Conservation (phyloP, 2,888 invertebrate genomes). For the Trissolcus brochymenae region DNA sequence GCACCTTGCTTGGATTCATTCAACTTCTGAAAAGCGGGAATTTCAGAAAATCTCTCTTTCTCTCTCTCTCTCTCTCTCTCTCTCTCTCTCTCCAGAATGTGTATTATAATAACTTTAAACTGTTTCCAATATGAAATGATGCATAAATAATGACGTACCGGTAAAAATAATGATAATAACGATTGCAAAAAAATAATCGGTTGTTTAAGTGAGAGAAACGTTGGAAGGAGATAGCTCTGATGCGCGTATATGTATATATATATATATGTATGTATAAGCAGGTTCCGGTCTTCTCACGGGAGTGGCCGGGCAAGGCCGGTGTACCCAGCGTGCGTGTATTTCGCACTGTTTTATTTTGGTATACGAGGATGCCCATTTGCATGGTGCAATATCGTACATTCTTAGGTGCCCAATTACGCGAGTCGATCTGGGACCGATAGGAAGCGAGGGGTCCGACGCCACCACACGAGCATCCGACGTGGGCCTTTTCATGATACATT, state of each 20-base stretch:
- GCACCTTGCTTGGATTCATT: too few species aligned
- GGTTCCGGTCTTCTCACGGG: constrained; percentile 57
- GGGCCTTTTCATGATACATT: constrained; percentile 70
- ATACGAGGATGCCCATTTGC: constrained; percentile 71
- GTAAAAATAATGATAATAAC: constrained; percentile 49
- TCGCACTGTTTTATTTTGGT: constrained; percentile 64
- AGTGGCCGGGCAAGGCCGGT: constrained; percentile 52
- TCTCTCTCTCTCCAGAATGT: constrained; percentile 10
- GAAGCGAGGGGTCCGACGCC: constrained; percentile 60
- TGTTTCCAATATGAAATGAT: constrained; percentile 29
- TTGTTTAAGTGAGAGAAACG: constrained; percentile 38
- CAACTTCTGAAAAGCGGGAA: too few species aligned
- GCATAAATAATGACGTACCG: constrained; percentile 37
- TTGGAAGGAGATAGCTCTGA: constrained; percentile 37
- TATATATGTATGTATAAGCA: constrained; percentile 31
- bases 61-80: too few species aligned
- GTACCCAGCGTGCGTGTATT: constrained; percentile 54
- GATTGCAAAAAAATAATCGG: constrained; percentile 42
- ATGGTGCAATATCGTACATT: constrained; percentile 76
- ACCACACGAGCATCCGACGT: constrained; percentile 62
- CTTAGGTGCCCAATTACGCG: constrained; percentile 76
- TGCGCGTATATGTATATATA: constrained; percentile 21
- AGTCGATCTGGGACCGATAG: constrained; percentile 73
- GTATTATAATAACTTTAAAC: constrained; percentile 12
- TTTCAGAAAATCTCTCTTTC: neutral